A percentile compares a stretch with the other conserved stretches of the same genome.
Conservation (phyloP, 1,140 invertebrate species). For the Aporrectodea caliginosa region DNA sequence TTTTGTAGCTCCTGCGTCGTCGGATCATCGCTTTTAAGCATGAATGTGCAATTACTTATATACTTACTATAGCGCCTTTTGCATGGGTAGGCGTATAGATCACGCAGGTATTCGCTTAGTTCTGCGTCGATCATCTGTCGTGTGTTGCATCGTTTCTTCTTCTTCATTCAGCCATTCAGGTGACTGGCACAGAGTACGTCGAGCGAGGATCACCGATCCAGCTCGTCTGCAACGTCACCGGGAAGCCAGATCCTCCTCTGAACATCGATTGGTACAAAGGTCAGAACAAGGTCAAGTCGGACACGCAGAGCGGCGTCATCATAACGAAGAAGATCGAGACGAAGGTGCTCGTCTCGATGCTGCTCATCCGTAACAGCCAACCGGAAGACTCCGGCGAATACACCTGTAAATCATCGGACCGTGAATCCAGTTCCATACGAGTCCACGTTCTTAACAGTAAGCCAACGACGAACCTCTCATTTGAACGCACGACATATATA, state of each 20-base stretch:
- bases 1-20: no score
- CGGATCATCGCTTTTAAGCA: no score
- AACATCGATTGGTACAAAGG: conserved; percentile 47
- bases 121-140: no score
- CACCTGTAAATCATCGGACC: conserved; percentile 40
- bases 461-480: no score
- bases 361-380: conserved; percentile 40
- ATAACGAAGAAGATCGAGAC: conserved; percentile 41
- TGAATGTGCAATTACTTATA: no score
- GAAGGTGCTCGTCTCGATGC: conserved; percentile 38
- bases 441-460: conserved; percentile 45
- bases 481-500: no score
- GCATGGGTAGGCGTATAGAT: no score
- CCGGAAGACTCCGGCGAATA: conserved; percentile 43
- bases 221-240: conserved; percentile 44
- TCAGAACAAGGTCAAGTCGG: conserved; percentile 37
- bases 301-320: conserved; percentile 34
- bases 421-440: conserved; percentile 39
- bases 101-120: no score
- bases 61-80: no score
- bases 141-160: no score
- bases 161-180: conserved; percentile 37
- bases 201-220: conserved; percentile 42
- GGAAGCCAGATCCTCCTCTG: conserved; percentile 41
- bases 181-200: conserved; percentile 42